Evolutionary conservation across 1,140 invertebrate species (phyloP), one percentile per base, ranked within the genome.

Genomic region (Apis cerana): DNA sequence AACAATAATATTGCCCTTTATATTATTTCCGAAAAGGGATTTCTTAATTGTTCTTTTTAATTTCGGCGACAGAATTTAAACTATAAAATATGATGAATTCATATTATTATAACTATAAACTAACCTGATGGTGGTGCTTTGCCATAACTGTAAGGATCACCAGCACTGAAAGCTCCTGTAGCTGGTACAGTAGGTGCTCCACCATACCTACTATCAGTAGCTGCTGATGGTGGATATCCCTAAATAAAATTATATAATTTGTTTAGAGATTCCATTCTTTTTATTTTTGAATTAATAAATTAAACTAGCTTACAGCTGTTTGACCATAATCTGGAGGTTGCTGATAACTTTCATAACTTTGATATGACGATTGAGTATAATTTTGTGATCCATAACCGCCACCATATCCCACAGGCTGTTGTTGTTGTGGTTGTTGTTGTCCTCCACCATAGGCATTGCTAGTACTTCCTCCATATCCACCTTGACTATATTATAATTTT

Each of bases 341-440:
- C 75, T 93, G 93, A 75, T 94, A 94, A 74, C 90, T 94, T 83
- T 94, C 94, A 33, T 94, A 94, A 1, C 93, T 92, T 81, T 93
- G 93, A 90, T 94, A 94, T 27, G 88, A 82, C 2, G 92, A 86
- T 52, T 92, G 93, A n/a, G 92, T 84, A 75, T 94, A 94, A 64
- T 92, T 91, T 33, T 94, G 93, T 4, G 93, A 90, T 50, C 92
- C 93, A 9, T 94, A 93, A 62, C 91, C 88, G 52, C 84, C 84
- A 52, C 92, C 91, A 58, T 93, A 93, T 80, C 91, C 91, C 71
- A 89, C 90, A 10, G 87, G 71, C 81, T 89, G 92, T 75, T 89
- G 92, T 52, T 87, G 91, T 2, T 89, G 86, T 27, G 91, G 90
- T 68, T 91, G 93, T 71, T 85, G 92, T 64, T 82, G 91, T 1